Conservation (phyloP, 2,113 vertebrate species). For the human region GRCh38 chr5:178208001-178208500, state of each 20-base stretch:
- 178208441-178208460: not conserved
- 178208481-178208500: not conserved
- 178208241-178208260: not conserved
- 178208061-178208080: not conserved
- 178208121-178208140: not conserved
- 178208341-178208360: not conserved
- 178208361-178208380: not conserved
- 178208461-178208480: not conserved
- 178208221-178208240: not conserved
- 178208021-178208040: not conserved
- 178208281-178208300: not conserved
- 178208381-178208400: not conserved
- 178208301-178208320: not conserved
- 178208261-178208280: not conserved
- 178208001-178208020: not conserved
- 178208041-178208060: not conserved
- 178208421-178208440: not conserved
- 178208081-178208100: not conserved
- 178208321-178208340: not conserved
- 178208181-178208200: not conserved
- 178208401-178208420: not conserved
- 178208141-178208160: not conserved
- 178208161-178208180: conserved; percentile 37
- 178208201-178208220: not conserved
- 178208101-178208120: not conserved